Evolutionary conservation across 2,113 vertebrate species (phyloP), one percentile per base, ranked within the genome.

Genomic region (Mormyrus iriodes): DNA sequence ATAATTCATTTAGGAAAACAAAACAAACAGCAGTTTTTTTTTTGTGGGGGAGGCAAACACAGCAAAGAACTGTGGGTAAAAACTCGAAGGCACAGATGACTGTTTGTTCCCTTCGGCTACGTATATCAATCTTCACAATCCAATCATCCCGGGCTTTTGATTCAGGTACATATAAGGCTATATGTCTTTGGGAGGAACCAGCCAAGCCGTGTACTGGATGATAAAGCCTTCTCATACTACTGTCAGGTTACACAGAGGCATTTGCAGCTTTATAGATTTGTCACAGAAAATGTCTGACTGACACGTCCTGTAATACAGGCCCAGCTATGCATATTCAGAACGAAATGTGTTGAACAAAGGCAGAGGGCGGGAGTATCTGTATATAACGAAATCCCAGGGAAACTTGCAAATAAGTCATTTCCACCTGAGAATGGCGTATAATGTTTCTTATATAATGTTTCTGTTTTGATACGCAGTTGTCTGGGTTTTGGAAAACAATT

Each of bases 231-330:
- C 82, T 85, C 82, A 85, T 85, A 53, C 85, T 13, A 73, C 89
- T 61, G 55, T 84, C 83, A 89, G 89, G 61, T 58, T 44, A 89
- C 27, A 51, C 42, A 53, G n/a, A 86, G 8, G 42, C 76, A 89
- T 85, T 58, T 89, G 39, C 52, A 87, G 86, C 89, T 87, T 69
- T 89, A 52, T 76, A 73, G 53, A 86, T 89, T 69, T 87, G 84
- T 73, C 58, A 53, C 44, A 86, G 61, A 58, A n/a, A 89, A 85
- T 49, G 35, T 51, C 52, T 89, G 84, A 86, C 46, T 89, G 89
- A 89, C 65, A 85, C 17, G 31, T 69, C 42, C 84, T 24, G 69
- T 89, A 86, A 51, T 69, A 17, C 46, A 27, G 48, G 55, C 65
- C 83, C 58, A 51, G 85, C 53, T 39, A 31, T 49, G 84, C 55